Conservation (phyloP, 2,888 invertebrate genomes). For the Nasonovia ribisnigri region DNA sequence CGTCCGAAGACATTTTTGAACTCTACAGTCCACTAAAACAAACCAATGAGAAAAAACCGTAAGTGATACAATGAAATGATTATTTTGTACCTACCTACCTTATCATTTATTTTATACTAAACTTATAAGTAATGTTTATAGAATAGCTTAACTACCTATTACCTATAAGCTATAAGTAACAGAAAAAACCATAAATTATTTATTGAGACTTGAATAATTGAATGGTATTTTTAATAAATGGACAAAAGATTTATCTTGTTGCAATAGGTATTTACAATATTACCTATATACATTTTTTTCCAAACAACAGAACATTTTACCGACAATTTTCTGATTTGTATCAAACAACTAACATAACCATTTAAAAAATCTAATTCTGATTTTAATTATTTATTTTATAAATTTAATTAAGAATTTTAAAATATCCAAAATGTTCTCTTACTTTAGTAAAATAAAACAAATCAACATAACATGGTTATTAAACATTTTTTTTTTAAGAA, state of each 20-base stretch:
- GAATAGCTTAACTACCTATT: too few species aligned
- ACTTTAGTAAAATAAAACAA: not conserved
- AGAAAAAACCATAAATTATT: not conserved
- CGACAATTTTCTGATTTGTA: not conserved
- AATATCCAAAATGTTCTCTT: not conserved
- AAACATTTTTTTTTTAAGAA: not conserved
- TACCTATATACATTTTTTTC: too few species aligned
- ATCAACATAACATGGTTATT: not conserved
- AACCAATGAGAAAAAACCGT: conserved; percentile 26
- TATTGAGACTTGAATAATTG: not conserved
- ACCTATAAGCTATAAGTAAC: not conserved
- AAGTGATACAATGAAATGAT: not conserved
- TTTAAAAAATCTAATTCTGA: not conserved
- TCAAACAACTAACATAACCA: not conserved
- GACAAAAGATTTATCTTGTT: too few species aligned
- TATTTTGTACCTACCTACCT: not conserved
- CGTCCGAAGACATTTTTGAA: conserved; percentile 53
- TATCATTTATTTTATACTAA: not conserved
- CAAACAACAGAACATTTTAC: not conserved
- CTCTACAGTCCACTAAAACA: conserved; percentile 34
- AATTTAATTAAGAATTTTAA: not conserved
- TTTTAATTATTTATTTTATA: not conserved
- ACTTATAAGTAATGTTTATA: not conserved
- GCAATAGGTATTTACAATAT: too few species aligned
- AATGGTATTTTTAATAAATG: not conserved